Conservation (phyloP, 2,888 invertebrate genomes). For the Baronia brevicornis region DNA sequence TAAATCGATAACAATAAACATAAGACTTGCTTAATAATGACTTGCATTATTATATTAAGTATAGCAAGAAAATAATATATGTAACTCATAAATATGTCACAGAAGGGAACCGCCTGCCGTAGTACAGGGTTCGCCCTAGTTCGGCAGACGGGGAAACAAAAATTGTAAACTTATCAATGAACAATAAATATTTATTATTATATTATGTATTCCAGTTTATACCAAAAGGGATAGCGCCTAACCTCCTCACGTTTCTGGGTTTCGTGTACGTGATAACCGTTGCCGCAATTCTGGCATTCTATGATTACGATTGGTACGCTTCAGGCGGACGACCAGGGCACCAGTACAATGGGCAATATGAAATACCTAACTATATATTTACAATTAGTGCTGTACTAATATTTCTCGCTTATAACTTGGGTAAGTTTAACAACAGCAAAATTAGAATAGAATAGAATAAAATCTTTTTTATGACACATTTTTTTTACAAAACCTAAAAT, state of each 20-base stretch:
- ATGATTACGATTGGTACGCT: conserved; percentile 87
- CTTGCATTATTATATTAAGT: no score
- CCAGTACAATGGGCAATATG: conserved; percentile 30
- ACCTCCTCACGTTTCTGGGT: conserved; percentile 95
- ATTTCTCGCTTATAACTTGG: conserved; percentile 95
- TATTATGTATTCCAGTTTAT: conserved; percentile 78
- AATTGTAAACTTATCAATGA: no score
- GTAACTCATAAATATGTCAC: no score
- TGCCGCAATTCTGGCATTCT: conserved; percentile 84
- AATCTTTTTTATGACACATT: not conserved
- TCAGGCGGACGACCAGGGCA: conserved; percentile 34
- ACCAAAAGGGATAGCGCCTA: conserved; percentile 97
- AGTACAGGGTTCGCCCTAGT: no score
- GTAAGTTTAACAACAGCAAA: conserved; percentile 67
- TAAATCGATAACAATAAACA: no score
- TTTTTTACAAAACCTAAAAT: no score
- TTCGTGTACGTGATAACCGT: conserved; percentile 91
- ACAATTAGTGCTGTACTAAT: conserved; percentile 87
- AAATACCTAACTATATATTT: conserved; percentile 90
- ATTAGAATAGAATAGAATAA: not conserved
- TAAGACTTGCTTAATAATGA: no score
- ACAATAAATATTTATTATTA: not conserved
- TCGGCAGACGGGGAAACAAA: no score
- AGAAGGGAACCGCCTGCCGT: no score
- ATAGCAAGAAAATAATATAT: no score